Evolutionary conservation across 2,113 vertebrate genomes (phyloP).

Genomic region (Scatophagus argus): DNA sequence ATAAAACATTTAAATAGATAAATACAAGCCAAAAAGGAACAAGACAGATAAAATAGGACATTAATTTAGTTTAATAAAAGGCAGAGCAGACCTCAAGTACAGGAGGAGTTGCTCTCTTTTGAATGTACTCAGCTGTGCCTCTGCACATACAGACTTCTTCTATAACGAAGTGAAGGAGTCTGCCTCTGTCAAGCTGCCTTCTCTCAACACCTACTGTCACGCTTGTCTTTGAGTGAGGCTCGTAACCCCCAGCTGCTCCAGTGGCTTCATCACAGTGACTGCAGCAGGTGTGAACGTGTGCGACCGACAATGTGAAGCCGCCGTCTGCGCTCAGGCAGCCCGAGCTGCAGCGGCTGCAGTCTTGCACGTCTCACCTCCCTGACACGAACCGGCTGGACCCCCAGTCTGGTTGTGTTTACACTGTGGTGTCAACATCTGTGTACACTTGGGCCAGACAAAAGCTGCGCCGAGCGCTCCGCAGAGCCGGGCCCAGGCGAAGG

Average conservation of each 20-base stretch:
- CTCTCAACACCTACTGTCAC: not conserved
- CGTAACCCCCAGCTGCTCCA: not conserved
- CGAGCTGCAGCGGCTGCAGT: not conserved
- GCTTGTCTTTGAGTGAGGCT: not conserved
- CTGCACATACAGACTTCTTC: not conserved
- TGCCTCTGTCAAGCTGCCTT: not conserved
- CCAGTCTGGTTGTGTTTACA: constrained; percentile 45
- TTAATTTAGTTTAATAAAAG: not conserved
- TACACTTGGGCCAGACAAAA: constrained; percentile 60
- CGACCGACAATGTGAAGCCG: not conserved
- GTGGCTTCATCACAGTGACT: not conserved
- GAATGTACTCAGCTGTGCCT: not conserved
- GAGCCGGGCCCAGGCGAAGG: constrained; percentile 46
- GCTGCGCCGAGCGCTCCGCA: not conserved
- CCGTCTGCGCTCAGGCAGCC: not conserved
- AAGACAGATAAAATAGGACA: not conserved
- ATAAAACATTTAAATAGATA: not conserved
- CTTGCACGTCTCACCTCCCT: constrained; percentile 5
- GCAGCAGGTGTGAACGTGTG: not conserved
- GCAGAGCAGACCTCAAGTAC: not conserved
- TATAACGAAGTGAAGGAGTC: not conserved
- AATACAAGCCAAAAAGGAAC: not conserved
- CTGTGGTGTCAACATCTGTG: constrained; percentile 59
- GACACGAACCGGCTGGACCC: not conserved
- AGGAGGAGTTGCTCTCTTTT: not conserved